These are phyloP conservation scores for Aphrophora alni DNA, from an alignment of 2,888 invertebrate species.

Conservation along the genomic window DNA sequence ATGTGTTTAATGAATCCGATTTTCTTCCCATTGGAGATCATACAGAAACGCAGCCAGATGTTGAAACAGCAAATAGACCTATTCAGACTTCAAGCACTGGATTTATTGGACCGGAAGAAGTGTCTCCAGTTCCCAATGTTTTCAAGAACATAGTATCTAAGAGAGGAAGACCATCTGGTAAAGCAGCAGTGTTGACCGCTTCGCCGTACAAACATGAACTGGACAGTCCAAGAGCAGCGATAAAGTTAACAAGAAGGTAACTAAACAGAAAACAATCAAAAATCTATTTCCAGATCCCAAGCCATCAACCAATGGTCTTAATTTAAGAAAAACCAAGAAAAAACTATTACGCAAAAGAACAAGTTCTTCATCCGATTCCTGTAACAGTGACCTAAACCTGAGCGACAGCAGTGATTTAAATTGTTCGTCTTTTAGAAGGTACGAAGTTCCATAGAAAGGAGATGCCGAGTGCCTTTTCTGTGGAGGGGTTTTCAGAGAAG, in stretches of 20 bases:
- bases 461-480: constrained; percentile 9
- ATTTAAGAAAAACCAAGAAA: background rate
- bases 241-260: background rate
- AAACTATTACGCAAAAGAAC: background rate
- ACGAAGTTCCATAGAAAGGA: background rate
- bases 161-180: background rate
- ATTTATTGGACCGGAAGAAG: background rate
- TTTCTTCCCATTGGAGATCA: background rate
- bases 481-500: background rate
- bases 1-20: constrained; percentile 44
- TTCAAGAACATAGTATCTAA: background rate
- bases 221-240: background rate
- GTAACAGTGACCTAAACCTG: background rate
- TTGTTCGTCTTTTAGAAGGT: background rate
- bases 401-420: background rate
- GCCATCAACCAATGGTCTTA: background rate
- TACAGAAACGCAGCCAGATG: background rate
- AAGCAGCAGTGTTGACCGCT: background rate
- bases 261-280: background rate
- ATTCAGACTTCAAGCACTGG: background rate
- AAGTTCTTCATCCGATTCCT: background rate
- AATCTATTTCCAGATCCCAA: background rate
- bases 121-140: background rate
- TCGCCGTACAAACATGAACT: background rate
- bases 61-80: background rate